Evolutionary conservation across 2,113 vertebrate species (phyloP).

Genomic region (Pristiophorus japonicus): DNA sequence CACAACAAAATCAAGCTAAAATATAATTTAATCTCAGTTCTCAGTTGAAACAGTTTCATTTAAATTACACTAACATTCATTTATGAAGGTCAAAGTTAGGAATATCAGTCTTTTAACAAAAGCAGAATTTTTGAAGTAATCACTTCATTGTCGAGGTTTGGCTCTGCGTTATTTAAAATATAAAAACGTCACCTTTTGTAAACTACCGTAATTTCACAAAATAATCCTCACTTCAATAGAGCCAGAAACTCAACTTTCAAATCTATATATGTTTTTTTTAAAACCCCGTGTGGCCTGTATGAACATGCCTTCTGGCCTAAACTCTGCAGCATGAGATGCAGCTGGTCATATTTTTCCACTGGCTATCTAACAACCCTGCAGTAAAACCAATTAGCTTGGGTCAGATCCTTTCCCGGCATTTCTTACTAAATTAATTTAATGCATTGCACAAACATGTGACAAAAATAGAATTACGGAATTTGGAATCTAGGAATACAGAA

Average conservation of each 20-base stretch:
- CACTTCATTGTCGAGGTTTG: neutral
- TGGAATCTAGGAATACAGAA: neutral
- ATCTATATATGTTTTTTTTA: neutral
- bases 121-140: neutral
- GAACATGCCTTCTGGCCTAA: neutral
- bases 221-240: neutral
- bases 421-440: neutral
- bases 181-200: neutral
- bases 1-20: neutral
- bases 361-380: neutral
- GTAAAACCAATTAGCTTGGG: neutral
- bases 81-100: neutral
- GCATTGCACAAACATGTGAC: neutral
- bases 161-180: neutral
- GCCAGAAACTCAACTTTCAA: neutral
- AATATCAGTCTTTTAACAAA: neutral
- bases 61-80: neutral
- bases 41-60: slow-evolving; percentile 25
- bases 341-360: neutral
- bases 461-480: neutral
- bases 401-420: neutral
- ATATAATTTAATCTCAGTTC: neutral
- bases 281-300: neutral
- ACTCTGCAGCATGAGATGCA: neutral
- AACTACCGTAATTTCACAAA: slow-evolving; percentile 10